Evolutionary conservation across 2,888 invertebrate species (phyloP).

Genomic region (Ashinkailepas kermadecensis): DNA sequence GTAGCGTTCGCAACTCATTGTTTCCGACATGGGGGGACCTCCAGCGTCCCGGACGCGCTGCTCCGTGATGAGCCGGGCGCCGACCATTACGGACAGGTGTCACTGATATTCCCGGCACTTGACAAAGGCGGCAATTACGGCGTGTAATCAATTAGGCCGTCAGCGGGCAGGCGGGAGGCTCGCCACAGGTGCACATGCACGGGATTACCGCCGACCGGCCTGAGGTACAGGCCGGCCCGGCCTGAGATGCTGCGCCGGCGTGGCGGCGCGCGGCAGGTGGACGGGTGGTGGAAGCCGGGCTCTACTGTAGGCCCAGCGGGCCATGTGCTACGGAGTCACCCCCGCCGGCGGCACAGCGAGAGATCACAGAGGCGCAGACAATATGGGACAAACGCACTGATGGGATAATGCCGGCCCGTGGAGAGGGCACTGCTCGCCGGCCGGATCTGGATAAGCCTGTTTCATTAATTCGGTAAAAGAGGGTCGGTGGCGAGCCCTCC

Average conservation of each 20-base stretch:
- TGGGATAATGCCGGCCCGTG: slow-evolving; percentile 4
- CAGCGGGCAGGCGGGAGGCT: background rate
- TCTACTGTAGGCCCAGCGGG: background rate
- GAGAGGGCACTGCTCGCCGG: background rate
- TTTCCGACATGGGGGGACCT: no score
- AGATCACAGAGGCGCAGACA: background rate
- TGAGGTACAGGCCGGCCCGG: background rate
- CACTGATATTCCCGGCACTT: background rate
- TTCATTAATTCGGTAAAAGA: background rate
- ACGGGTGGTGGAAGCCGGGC: background rate
- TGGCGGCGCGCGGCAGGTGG: no score
- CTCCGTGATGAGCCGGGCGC: no score
- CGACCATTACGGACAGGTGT: background rate
- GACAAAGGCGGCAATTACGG: slow-evolving; percentile 8
- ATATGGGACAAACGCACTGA: background rate
- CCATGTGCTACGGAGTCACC: background rate
- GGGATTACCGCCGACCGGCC: background rate
- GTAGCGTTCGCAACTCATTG: no score
- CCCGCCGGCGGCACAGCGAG: background rate
- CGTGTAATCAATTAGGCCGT: slow-evolving; percentile 1
- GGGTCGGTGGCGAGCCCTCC: background rate
- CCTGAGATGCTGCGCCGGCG: no score
- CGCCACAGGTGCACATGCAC: slow-evolving; percentile 14
- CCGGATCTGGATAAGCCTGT: background rate
- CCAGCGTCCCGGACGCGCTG: no score